Evolutionary conservation across 2,113 vertebrate species (phyloP), one percentile per base, ranked within the genome.

Genomic region (Garra rufa): DNA sequence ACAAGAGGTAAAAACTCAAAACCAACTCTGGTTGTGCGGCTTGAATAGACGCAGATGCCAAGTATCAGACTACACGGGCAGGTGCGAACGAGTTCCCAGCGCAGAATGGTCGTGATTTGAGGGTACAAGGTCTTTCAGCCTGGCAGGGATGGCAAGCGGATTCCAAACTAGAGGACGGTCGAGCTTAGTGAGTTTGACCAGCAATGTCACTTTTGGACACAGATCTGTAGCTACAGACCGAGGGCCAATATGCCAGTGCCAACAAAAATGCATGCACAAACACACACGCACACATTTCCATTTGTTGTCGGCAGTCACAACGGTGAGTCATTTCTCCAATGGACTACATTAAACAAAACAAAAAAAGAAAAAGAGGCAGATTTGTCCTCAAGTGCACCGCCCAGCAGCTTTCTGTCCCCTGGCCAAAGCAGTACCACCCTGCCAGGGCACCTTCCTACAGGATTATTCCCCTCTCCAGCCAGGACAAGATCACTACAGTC

Each of bases 161-260:
- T n/a, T 43, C 55, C 55, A 63, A 43, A 43, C n/a, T 61, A 77
- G 75, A 78, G 76, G 55, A 78, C 55, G 8, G 55, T 61, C 41
- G 3, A 57, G 50, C 75, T 34, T 41, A 57, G 17, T 57, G 13
- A 41, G 55, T 61, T 79, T 26, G 55, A 28, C 8, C 55, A 79
- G n/a, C n/a, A 38, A 44, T 63, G 76, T 63, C 76, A 63, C 55
- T 79, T 44, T 79, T 79, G 76, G 76, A 17, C 76, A 79, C 38
- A 26, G 57, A 79, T 61, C 76, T 61, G 76, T 24, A 61, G 76
- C 55, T 59, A 61, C 38, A 85, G 87, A 85, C 75, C 2, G 79
- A 89, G 70, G 86, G 83, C 67, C 73, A 48, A 43, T 77, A 74
- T 11, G 55, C 76, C 55, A 46, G n/a, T 79, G n/a, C 75, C 77